Conservation (phyloP, 2,888 invertebrate species). For the Bombylius major region DNA sequence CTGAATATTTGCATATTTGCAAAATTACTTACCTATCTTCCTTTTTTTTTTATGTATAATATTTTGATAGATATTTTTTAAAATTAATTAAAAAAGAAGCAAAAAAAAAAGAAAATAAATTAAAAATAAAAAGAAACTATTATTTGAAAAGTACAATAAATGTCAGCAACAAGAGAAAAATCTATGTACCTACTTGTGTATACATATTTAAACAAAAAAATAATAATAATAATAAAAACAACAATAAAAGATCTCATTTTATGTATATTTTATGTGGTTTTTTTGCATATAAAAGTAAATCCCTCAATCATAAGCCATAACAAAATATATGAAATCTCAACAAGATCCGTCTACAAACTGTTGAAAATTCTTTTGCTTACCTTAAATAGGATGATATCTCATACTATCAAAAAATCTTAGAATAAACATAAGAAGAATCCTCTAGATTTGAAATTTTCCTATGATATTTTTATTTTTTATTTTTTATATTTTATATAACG, state of each 20-base stretch:
- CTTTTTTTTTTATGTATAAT: no score
- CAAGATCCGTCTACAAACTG: neutral
- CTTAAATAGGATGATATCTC: neutral
- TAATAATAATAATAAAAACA: neutral
- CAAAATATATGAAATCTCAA: neutral
- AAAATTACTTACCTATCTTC: no score
- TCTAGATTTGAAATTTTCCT: neutral
- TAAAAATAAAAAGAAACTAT: neutral
- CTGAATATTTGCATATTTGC: no score
- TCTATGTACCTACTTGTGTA: no score
- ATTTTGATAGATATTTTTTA: no score
- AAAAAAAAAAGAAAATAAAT: no score
- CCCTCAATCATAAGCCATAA: constrained; percentile 5
- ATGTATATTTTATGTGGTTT: no score
- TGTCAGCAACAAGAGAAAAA: neutral
- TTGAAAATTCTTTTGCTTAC: neutral
- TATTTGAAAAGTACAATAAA: neutral
- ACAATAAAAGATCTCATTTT: no score
- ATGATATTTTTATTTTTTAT: neutral
- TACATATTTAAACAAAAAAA: neutral
- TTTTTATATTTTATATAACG: neutral
- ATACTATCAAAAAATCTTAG: no score
- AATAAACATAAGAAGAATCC: neutral
- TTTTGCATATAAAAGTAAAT: neutral
- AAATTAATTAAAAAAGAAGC: no score